Conservation (phyloP, 2,113 vertebrate genomes). For the Ctenomys sociabilis region DNA sequence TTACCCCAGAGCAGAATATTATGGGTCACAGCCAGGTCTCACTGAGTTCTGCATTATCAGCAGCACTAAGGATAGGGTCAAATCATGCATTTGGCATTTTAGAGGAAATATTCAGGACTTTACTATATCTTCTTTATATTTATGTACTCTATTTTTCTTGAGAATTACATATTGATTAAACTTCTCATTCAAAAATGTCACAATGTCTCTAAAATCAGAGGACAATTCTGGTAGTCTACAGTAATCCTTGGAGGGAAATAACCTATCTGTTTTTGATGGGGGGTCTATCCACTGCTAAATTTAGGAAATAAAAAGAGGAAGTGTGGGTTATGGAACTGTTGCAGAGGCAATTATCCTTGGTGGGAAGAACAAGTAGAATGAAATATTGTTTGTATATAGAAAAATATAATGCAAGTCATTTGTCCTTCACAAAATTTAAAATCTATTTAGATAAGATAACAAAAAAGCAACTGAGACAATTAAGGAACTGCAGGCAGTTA, state of each 20-base stretch:
- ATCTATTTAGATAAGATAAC: slow-evolving; percentile 16
- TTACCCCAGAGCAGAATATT: not conserved
- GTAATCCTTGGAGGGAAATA: not conserved
- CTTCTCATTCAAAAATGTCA: not conserved
- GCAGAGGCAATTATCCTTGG: not conserved
- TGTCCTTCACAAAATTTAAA: slow-evolving; percentile 22
- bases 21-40: not conserved
- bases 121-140: not conserved
- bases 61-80: not conserved
- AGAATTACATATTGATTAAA: slow-evolving; percentile 19
- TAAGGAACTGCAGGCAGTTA: not conserved
- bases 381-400: not conserved
- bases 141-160: not conserved
- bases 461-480: slow-evolving; percentile 19
- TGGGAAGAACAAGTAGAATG: not conserved
- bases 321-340: not conserved
- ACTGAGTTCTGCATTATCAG: not conserved
- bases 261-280: not conserved
- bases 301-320: not conserved
- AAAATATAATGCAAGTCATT: not conserved
- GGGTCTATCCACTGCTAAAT: not conserved
- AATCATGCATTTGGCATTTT: not conserved
- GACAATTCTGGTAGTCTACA: not conserved
- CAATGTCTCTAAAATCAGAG: not conserved
- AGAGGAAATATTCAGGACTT: not conserved